Evolutionary conservation across 2,888 invertebrate species (phyloP).

Genomic region (Drosophila fungiperda): DNA sequence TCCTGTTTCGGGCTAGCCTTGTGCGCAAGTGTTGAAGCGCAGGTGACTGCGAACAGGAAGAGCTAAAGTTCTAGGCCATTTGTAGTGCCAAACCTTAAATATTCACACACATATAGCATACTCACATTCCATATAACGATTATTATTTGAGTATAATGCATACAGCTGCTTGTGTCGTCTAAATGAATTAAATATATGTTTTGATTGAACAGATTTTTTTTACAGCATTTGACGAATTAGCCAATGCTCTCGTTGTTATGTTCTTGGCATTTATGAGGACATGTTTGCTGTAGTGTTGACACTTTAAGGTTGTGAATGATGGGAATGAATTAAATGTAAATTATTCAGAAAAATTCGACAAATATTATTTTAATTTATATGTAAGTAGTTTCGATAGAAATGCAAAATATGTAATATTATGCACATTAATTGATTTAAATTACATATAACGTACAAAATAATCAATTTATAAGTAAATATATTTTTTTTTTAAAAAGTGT

Average conservation of each 20-base stretch:
- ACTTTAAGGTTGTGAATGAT: not conserved
- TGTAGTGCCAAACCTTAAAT: not conserved
- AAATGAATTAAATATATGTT: constrained; percentile 35
- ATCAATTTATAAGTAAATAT: not conserved
- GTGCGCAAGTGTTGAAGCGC: constrained; percentile 76
- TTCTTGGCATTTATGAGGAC: not conserved
- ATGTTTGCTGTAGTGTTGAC: not conserved
- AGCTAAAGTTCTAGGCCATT: constrained; percentile 45
- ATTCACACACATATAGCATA: not conserved
- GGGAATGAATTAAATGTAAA: not conserved
- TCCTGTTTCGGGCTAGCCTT: constrained; percentile 55
- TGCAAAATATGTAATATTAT: not conserved
- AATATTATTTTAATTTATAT: not conserved
- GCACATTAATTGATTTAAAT: not conserved
- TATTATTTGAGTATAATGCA: constrained; percentile 13
- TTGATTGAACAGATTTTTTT: not conserved
- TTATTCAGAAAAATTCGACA: not conserved
- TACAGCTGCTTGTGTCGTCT: constrained; percentile 28
- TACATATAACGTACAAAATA: not conserved
- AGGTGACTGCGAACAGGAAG: constrained; percentile 68
- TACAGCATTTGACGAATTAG: constrained; percentile 8
- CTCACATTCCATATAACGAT: constrained; percentile 5
- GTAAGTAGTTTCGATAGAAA: not conserved
- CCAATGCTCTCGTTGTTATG: not conserved
- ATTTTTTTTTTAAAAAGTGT: not conserved